A percentile compares a stretch with the other conserved stretches of the same genome.
phyloP scores from a whole-genome alignment of 2,113 vertebrate genomes.

The Rhabdomys dilectus region DNA sequence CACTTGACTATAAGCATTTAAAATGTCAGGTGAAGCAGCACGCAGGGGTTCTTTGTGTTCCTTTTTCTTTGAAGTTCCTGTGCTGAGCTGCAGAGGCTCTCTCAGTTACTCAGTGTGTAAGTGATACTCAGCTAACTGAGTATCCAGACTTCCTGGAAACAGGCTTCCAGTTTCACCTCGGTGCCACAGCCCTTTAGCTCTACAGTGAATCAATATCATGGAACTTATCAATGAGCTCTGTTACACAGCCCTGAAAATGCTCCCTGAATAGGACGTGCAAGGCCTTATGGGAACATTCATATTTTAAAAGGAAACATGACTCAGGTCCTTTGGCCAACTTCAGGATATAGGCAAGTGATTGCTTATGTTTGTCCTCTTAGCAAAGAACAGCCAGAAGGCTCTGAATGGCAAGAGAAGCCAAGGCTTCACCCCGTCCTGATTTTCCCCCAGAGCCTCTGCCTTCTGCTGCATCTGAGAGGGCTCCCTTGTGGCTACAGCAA shows the following conservation, averaged over 20 bases:
- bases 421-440: not conserved
- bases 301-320: not conserved
- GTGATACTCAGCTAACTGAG: not conserved
- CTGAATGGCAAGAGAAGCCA: not conserved
- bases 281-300: not conserved
- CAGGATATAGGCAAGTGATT: not conserved
- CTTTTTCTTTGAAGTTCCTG: not conserved
- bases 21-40: not conserved
- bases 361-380: not conserved
- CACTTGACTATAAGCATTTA: not conserved
- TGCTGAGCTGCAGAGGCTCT: not conserved
- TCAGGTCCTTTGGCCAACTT: not conserved
- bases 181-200: slow-evolving; percentile 20
- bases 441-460: not conserved
- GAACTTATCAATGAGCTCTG: slow-evolving; percentile 5
- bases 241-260: not conserved
- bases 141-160: slow-evolving; percentile 58
- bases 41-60: not conserved
- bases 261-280: not conserved
- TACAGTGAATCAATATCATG: not conserved
- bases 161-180: slow-evolving; percentile 18
- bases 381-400: not conserved
- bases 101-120: not conserved
- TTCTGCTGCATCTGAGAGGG: not conserved
- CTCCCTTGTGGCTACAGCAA: not conserved